Percentiles rank a stretch among this genome's conserved stretches.
phyloP scores from a whole-genome alignment of 2,113 vertebrate genomes.

The Arvicanthis niloticus region DNA sequence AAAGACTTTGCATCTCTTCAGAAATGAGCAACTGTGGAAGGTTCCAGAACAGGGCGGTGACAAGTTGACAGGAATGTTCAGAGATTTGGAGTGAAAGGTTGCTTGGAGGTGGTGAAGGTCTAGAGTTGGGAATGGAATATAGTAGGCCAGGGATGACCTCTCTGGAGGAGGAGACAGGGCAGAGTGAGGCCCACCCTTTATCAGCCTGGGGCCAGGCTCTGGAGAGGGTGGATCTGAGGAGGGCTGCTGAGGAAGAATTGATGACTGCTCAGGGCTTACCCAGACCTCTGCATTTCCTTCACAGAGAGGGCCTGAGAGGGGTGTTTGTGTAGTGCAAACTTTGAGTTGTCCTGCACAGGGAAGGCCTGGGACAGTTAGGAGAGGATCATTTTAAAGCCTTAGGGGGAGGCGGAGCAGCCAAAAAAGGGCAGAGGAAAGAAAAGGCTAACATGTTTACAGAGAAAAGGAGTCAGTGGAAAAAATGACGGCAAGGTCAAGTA shows the following conservation, averaged over 20 bases:
- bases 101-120: neutral
- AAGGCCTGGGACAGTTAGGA: conserved; percentile 66
- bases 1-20: neutral
- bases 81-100: neutral
- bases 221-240: conserved; percentile 44
- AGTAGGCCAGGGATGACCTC: neutral
- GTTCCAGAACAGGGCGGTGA: conserved; percentile 31
- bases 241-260: conserved; percentile 32
- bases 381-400: conserved; percentile 62
- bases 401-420: conserved; percentile 60
- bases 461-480: conserved; percentile 76
- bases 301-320: neutral
- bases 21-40: neutral
- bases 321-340: conserved; percentile 47
- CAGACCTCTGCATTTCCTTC: conserved; percentile 69
- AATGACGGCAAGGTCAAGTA: conserved; percentile 70
- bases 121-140: neutral
- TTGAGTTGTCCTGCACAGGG: neutral
- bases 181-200: neutral
- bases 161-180: neutral
- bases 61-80: neutral
- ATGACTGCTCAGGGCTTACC: conserved; percentile 26
- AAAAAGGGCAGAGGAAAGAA: conserved; percentile 79
- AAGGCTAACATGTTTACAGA: conserved; percentile 81
- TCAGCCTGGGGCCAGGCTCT: neutral